Base-by-base conservation (phyloP, 2,797 vertebrate genomes). In the Florisuga fusca region DNA sequence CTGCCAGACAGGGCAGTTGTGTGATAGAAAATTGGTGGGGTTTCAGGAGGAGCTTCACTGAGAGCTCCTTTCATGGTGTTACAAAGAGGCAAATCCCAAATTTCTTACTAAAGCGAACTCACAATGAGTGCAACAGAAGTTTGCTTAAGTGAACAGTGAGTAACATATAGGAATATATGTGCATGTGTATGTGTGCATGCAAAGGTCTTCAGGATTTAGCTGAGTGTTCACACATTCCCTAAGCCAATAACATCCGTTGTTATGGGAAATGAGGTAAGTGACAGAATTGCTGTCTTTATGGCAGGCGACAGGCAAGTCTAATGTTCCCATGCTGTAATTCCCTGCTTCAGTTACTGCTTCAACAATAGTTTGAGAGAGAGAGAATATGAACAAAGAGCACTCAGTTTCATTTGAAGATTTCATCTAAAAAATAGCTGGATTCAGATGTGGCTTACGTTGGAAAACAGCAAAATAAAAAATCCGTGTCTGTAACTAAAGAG, bases 261-360 rank as follows among this genome's bases (percentile, higher is more conserved):
- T 96, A 90, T 48, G 95, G 96, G 97, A 97, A 97, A 97, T 97
- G 96, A 97, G 96, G 95, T 96, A 97, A 97, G 97, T 97, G 97
- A 94, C 96, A 92, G 93, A 93, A 94, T 95, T 89, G 93, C 94
- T 95, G 94, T 97, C 96, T 95, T 96, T 96, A 93, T 87, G 93
- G 96, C 26, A 3, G 79, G 91, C 77, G 96, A 94, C 96, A 97
- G 95, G 89, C 91, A 25, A 92, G 87, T 34, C 94, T 79, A 29
- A 66, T 10, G 53, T 97, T 97, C 96, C 96, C 93, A 89, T 86
- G 93, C 81, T 75, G 93, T 85, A 94, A 96, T 94, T 93, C 92
- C 77, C 77, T 7, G 41, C 5, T 57, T 45, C 84, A 9, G 66
- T 85, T 67, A 22, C 88, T 48, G 72, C 90, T 82, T 80, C 91